A percentile compares a stretch with the other conserved stretches of the same genome.
Evolutionary conservation across 2,797 vertebrate genomes (phyloP).

Genomic region (Cephalopachus bancanus): DNA sequence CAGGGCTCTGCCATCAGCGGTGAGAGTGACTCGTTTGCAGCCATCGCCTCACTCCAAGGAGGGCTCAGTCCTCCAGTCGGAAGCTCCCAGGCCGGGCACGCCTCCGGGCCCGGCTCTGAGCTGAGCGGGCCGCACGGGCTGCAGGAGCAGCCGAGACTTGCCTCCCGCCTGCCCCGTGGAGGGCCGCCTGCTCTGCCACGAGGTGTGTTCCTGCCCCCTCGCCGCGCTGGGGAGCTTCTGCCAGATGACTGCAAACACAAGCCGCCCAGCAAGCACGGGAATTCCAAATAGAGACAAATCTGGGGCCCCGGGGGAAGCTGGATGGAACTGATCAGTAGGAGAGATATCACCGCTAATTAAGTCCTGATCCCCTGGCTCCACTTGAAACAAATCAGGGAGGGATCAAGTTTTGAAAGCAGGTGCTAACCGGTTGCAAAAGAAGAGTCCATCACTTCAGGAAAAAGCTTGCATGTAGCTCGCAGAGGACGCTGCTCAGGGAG

Average conservation of each 20-base stretch:
- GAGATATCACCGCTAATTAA: conserved; percentile 93
- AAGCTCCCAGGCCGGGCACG: conserved; percentile 41
- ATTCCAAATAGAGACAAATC: conserved; percentile 89
- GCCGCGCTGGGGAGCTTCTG: conserved; percentile 60
- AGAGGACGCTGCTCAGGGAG: conserved; percentile 69
- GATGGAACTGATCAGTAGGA: conserved; percentile 86
- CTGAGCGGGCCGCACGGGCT: not conserved
- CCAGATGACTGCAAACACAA: conserved; percentile 83
- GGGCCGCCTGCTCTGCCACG: conserved; percentile 61
- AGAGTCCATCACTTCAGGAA: conserved; percentile 86
- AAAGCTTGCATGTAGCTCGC: conserved; percentile 76
- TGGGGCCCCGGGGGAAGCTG: conserved; percentile 88
- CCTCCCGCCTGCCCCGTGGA: not conserved
- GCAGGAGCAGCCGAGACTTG: conserved; percentile 30
- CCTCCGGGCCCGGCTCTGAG: conserved; percentile 34
- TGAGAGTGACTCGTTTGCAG: not conserved
- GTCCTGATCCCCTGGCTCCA: conserved; percentile 94
- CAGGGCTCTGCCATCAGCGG: accelerated
- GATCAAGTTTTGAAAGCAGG: conserved; percentile 94
- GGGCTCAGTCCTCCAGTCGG: conserved; percentile 4
- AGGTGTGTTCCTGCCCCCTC: conserved; percentile 62
- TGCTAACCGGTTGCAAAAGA: conserved; percentile 91
- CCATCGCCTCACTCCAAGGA: too few relatives aligned
- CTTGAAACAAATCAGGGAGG: conserved; percentile 92
- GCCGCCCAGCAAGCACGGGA: conserved; percentile 84